phyloP scores from a whole-genome alignment of 2,888 invertebrate species.

The Listrodromus nycthemerus region DNA sequence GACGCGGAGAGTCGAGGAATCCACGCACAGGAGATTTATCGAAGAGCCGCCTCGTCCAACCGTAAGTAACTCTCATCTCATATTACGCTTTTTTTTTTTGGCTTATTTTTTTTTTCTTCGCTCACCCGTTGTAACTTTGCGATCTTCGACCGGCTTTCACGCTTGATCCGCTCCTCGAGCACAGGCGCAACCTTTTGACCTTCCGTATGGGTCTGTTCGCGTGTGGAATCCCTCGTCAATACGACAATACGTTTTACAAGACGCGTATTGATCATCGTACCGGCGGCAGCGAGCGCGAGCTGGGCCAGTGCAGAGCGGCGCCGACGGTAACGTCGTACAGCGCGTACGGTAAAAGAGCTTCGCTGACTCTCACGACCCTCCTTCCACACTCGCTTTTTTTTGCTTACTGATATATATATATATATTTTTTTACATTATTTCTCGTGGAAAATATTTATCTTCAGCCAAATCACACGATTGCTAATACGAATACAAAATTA shows the following conservation, averaged over 20 bases:
- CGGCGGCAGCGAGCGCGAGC: slow-evolving; percentile 29
- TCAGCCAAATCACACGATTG: too few species aligned
- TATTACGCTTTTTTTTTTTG: not conserved
- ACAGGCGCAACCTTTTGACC: slow-evolving; percentile 72
- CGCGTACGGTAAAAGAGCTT: slow-evolving; percentile 14
- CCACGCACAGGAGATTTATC: slow-evolving; percentile 28
- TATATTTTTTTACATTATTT: not conserved
- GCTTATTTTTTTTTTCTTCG: slow-evolving; percentile 7
- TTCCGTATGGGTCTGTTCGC: slow-evolving; percentile 62
- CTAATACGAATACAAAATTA: too few species aligned
- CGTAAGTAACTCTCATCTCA: slow-evolving; percentile 47
- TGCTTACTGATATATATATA: not conserved
- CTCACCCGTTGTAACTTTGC: not conserved
- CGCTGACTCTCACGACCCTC: not conserved
- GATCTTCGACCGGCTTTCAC: not conserved
- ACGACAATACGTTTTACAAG: slow-evolving; percentile 68
- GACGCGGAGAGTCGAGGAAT: not conserved
- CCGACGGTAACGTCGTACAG: slow-evolving; percentile 9
- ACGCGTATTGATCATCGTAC: slow-evolving; percentile 69
- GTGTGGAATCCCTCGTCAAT: slow-evolving; percentile 69
- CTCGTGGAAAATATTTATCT: not conserved
- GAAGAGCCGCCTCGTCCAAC: slow-evolving; percentile 46
- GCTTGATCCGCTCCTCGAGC: slow-evolving; percentile 45
- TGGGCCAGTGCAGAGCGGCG: not conserved
- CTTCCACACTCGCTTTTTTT: not conserved